phyloP scores from a whole-genome alignment of 2,797 vertebrate species.

The Anguilla anguilla region DNA sequence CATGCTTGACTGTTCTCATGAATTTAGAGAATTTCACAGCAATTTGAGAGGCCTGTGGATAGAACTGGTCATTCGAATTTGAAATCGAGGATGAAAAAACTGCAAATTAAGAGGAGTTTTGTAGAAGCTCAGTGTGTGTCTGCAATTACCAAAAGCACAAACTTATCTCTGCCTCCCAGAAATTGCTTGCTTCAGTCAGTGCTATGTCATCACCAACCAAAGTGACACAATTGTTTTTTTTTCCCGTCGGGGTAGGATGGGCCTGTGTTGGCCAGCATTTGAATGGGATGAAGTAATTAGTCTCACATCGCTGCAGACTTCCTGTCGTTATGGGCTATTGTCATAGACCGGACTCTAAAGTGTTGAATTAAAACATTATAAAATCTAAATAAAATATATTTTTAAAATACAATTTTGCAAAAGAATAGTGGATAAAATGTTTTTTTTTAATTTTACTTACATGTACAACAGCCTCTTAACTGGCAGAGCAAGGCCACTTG shows the following conservation, averaged over 20 bases:
- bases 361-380: neutral
- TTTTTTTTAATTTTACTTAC: neutral
- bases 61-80: neutral
- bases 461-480: neutral
- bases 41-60: neutral
- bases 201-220: neutral
- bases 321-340: neutral
- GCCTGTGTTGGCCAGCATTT: slow-evolving; percentile 1
- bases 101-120: neutral
- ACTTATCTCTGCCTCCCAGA: neutral
- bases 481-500: neutral
- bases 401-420: too few species aligned
- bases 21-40: neutral
- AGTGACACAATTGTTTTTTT: neutral
- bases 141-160: too few species aligned
- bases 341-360: neutral
- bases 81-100: neutral
- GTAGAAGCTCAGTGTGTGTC: neutral
- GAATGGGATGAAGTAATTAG: neutral
- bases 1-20: neutral
- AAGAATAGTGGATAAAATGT: too few species aligned
- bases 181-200: neutral
- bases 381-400: neutral
- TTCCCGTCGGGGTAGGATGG: neutral
- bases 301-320: neutral